Evolutionary conservation across 2,888 invertebrate species (phyloP), one percentile per base, ranked within the genome.

Genomic region (Helleia helle): DNA sequence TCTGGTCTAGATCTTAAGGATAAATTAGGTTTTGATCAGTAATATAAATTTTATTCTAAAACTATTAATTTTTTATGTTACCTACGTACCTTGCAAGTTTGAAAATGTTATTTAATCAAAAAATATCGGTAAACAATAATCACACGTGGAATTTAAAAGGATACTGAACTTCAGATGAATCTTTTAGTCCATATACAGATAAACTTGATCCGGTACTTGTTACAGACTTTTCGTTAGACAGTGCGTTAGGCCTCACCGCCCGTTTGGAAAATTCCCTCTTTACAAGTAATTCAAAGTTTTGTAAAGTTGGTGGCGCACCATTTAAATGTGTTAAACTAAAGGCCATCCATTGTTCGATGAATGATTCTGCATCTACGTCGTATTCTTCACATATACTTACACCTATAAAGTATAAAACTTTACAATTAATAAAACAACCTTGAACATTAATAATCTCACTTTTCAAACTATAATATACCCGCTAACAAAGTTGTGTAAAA

Each of bases 311-410:
- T 22, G 87, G 76, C 0, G 87, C 87, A 24, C 89, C 89, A 51
- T 87, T 84, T 48, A 89, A 71, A 60, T 89, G 75, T 22, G 91
- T 90, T 41, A 90, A 77, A 55, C 90, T 89, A 65, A 89, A 94
- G 12, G 93, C 93, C 77, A 91, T 87, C 93, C 93, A 94, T 80
- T 89, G 87, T 62, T 92, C 90, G 38, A 89, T 91, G 53, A 93
- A 89, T 56, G 89, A 89, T 62, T 90, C 90, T 26, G 91, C 89
- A 49, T 86, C 86, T 37, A 92, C 71, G 55, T 86, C 74, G 63
- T 92, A 89, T 39, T 83, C 84, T 48, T 80, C 68, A 62, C 92
- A 91, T 50, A 93, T 73, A 65, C 88, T 89, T 58, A 89, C 80
- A 87, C 91, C 84, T 84, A 61, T 44, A 69, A 70, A 63, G 58